Evolutionary conservation across 2,888 invertebrate genomes (phyloP), one percentile per base, ranked within the genome.

Genomic region (Epistrophe eligans): DNA sequence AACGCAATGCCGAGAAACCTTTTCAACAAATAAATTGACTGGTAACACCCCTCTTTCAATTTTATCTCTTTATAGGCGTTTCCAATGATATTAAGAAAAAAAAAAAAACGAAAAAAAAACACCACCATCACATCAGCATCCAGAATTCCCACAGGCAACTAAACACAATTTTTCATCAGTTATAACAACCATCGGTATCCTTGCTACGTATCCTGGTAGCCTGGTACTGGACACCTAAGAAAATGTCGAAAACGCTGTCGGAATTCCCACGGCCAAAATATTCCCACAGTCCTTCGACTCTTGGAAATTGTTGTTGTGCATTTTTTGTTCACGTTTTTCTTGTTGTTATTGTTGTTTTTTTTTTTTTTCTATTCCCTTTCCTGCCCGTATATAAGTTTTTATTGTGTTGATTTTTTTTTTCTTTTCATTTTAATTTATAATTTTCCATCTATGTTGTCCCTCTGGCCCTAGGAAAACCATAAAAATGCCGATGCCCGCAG

Each of bases 181-280:
- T 24, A 24, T 40, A 32, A n/a, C 17, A 4, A 55, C 6, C 38
- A 19, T 58, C 2, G 2, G 4, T 17, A 45, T 87, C 83, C 83
- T 83, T 71, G 50, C 72, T 87, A 43, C 45, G 5, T 62, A 52
- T 91, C 90, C 92, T 92, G 92, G 77, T 90, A 89, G 91, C 92
- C 92, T 92, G 91, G 90, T 92, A 90, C 82, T 81, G 90, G 90
- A 92, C 93, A 92, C 93, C 92, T 92, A 90, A 90, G 91, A 91
- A 91, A 91, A 90, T 91, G 90, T 92, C 92, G 90, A 92, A 92
- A 93, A 92, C 92, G 91, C 91, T 92, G 90, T 92, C 91, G 91
- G 92, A 92, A 92, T 92, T 92, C 93, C 93, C 92, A 92, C 92
- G 92, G 92, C 92, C 91, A 91, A 90, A 91, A 92, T 92, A 92